phyloP scores from a whole-genome alignment of 2,113 vertebrate genomes.

The Pollimyrus isidori region DNA sequence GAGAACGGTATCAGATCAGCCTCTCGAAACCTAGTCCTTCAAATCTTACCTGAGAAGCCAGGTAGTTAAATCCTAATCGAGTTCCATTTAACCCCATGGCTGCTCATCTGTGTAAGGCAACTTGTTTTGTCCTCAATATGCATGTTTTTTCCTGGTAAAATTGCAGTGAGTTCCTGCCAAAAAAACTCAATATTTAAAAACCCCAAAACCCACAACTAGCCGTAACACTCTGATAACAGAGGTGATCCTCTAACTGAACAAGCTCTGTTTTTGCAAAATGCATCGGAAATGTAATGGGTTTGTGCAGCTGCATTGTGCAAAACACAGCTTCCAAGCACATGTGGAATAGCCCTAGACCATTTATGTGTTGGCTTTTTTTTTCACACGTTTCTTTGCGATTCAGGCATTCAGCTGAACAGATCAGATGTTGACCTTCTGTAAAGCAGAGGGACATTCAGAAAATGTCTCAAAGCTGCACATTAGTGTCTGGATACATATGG shows the following conservation, averaged over 20 bases:
- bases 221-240: not conserved
- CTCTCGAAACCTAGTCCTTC: not conserved
- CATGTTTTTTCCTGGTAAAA: not conserved
- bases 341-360: not conserved
- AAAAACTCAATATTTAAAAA: not conserved
- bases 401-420: not conserved
- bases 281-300: constrained; percentile 13
- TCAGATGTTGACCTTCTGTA: not conserved
- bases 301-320: constrained; percentile 2
- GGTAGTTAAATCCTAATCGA: not conserved
- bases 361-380: too few species aligned
- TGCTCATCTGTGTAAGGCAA: not conserved
- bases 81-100: not conserved
- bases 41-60: not conserved
- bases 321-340: not conserved
- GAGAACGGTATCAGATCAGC: not conserved
- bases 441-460: not conserved
- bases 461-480: not conserved
- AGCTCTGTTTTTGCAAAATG: constrained; percentile 19
- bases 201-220: not conserved
- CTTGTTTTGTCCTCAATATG: not conserved
- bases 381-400: not conserved
- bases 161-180: not conserved
- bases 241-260: not conserved
- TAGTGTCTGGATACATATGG: not conserved